These are phyloP conservation scores for Drosophila meridionalis DNA, from an alignment of 2,888 invertebrate genomes.

Conservation along the genomic window DNA sequence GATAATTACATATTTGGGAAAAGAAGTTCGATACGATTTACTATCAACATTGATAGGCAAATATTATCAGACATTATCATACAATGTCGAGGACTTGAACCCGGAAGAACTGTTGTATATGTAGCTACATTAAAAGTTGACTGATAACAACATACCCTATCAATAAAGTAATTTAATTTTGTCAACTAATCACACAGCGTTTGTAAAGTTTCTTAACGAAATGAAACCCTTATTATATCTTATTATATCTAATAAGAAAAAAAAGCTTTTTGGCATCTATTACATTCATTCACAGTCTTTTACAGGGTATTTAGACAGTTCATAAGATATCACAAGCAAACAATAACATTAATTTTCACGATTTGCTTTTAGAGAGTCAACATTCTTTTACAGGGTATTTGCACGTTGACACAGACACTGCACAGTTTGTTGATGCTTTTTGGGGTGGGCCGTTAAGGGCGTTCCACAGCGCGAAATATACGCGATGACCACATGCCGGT, in stretches of 20 bases:
- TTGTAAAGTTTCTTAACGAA: no score
- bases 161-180: no score
- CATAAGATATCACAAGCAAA: neutral
- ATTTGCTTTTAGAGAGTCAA: neutral
- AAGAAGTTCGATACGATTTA: neutral
- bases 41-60: neutral
- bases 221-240: no score
- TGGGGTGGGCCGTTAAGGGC: conserved; percentile 30
- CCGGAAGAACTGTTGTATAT: neutral
- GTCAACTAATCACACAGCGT: no score
- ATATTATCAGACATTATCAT: neutral
- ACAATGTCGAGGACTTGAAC: neutral
- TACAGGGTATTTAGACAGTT: neutral
- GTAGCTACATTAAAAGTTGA: neutral
- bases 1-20: neutral
- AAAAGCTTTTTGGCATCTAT: neutral
- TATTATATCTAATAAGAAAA: no score
- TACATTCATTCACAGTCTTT: neutral
- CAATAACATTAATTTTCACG: neutral
- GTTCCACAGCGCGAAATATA: conserved; percentile 15
- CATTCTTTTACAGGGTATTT: conserved; percentile 18
- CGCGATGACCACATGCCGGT: conserved; percentile 69
- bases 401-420: neutral
- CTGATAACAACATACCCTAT: neutral
- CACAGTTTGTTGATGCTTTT: conserved; percentile 2